Evolutionary conservation across 1,140 invertebrate genomes (phyloP).

Genomic region (Cyrtorhinus lividipennis): DNA sequence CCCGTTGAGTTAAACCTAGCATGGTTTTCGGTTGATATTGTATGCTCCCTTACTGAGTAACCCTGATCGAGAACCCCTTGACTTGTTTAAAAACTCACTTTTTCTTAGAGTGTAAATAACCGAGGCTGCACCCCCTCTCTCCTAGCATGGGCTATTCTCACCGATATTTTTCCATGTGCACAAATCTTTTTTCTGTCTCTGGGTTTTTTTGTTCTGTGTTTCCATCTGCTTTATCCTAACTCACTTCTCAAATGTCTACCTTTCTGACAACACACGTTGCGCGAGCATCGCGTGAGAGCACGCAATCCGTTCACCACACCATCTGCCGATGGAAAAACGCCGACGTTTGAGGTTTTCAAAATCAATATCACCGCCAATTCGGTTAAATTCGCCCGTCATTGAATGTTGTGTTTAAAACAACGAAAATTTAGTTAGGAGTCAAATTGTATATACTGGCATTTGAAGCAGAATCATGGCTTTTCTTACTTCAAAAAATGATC

Average conservation of each 20-base stretch:
- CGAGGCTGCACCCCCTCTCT: neutral
- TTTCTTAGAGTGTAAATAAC: neutral
- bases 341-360: no score
- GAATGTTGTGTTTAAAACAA: no score
- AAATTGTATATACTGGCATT: no score
- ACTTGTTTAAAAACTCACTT: constrained; percentile 3
- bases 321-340: neutral
- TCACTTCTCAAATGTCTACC: constrained; percentile 12
- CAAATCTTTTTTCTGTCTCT: constrained; percentile 12
- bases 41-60: neutral
- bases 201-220: constrained; percentile 12
- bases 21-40: neutral
- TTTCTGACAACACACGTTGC: neutral
- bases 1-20: neutral
- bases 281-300: neutral
- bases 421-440: no score
- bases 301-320: neutral
- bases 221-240: constrained; percentile 16
- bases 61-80: neutral
- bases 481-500: no score
- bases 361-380: no score
- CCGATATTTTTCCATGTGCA: constrained; percentile 12
- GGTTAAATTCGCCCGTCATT: no score
- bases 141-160: constrained; percentile 19
- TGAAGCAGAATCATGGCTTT: no score